Evolutionary conservation across 1,140 invertebrate species (phyloP), one percentile per base, ranked within the genome.

Genomic region (Heliconius hermathena): DNA sequence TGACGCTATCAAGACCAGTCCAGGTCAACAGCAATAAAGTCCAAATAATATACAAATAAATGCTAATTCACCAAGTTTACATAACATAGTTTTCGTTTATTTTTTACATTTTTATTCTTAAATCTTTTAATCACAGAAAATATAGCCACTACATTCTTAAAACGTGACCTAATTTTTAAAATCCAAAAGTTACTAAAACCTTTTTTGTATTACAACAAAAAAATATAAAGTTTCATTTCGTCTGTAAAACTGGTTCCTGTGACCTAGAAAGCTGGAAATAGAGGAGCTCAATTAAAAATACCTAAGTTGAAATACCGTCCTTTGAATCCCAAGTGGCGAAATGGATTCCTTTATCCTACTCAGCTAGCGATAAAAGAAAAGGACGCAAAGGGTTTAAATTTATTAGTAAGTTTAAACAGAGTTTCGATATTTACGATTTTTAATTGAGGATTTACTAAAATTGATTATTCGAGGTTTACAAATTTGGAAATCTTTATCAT

Each of bases 231-330:
- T 66, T 66, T 11, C 26, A 66, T 26, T 66, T 29, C 26, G 11
- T 66, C 60, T 66, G 60, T 16, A 66, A 16, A 16, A 29, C 26
- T 16, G 60, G 60, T 66, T 13, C 60, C 60, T 66, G 60, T 66
- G 60, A 66, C 60, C 60, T 66, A 66, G 60, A 66, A 66, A 66
- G 26, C 60, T 66, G 16, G 26, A 66, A 66, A 66, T 66, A 66
- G 60, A 66, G 26, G 16, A 66, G 60, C 60, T 66, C 60, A 66
- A 66, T 66, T 66, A 66, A 66, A 66, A 66, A 66, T 66, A 66
- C 60, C 60, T 66, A 66, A 66, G 20, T 66, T 29, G 60, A 26
- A 66, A 66, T 29, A 66, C 60, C 60, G 60, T 66, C 60, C 60
- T 29, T 29, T 66, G 60, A 29, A 66, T 66, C 60, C 60, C 60